Evolutionary conservation across 2,888 invertebrate genomes (phyloP), one percentile per base, ranked within the genome.

Genomic region (Sympetrum striolatum): DNA sequence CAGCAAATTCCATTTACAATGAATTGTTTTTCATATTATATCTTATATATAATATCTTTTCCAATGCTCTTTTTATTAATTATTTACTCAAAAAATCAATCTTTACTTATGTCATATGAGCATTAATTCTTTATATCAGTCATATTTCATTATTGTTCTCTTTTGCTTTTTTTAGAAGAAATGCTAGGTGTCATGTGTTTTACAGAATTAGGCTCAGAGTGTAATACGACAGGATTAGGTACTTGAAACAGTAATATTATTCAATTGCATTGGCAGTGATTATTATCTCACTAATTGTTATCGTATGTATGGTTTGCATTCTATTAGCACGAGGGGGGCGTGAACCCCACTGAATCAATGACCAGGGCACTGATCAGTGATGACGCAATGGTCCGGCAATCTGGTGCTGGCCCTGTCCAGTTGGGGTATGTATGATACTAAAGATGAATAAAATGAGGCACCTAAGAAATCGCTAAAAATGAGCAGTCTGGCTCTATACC

Each of bases 341-440:
- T 97, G 95, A 97, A 96, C 96, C 97, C 97, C 95, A 98, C 97
- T 95, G 98, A 98, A 95, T 98, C 98, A 95, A 98, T 98, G 98
- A 98, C 98, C 95, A 97, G 98, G 95, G 98, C 98, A 95, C 96
- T 98, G 95, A 98, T 98, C 95, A 97, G 97, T 95, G 98, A 98
- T 95, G 98, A 98, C 96, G 96, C 95, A 94, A 95, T 95, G 94
- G 95, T 97, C 95, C 97, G 97, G 95, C 96, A 96, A 95, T 96
- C 97, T 95, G 96, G 96, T 93, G 95, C 97, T 95, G 98, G 98
- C 95, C 98, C 98, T 95, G 98, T 98, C 95, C 98, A 98, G 95
- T 96, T 98, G 95, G 98, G 98, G 98, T 98, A 98, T 96, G 98
- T 98, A 96, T 96, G 93, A 94, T 91, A 44, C 64, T 73, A n/a